Evolutionary conservation across 2,113 vertebrate species (phyloP).

Genomic region (Aythya baeri): DNA sequence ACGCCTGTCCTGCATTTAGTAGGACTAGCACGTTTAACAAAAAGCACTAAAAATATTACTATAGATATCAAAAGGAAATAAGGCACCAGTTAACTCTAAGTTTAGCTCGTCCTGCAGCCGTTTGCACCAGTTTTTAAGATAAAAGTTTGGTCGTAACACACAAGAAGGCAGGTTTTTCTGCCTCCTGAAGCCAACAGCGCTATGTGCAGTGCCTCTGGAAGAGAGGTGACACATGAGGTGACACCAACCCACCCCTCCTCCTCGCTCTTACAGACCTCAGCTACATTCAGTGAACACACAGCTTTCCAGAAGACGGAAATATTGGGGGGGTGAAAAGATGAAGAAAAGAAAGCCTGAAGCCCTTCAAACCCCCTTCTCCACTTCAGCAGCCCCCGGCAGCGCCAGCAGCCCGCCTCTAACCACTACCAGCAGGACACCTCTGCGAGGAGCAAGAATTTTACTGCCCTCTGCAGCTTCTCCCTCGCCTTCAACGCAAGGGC

Average conservation of each 20-base stretch:
- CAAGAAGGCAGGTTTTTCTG: background rate
- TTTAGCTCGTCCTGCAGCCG: background rate
- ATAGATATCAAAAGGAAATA: background rate
- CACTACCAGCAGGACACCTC: background rate
- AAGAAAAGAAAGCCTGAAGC: background rate
- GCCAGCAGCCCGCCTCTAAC: background rate
- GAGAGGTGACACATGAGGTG: background rate
- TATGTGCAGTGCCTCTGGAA: background rate
- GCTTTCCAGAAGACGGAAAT: background rate
- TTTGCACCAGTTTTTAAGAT: constrained; percentile 4
- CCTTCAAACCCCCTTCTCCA: background rate
- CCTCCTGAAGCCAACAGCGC: background rate
- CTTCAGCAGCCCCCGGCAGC: background rate
- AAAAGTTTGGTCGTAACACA: background rate
- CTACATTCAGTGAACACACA: background rate
- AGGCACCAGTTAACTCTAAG: background rate
- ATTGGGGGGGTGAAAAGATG: rapidly evolving
- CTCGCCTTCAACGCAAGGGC: background rate
- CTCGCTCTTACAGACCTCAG: background rate
- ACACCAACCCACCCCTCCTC: background rate
- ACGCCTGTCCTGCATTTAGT: background rate
- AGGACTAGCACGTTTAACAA: background rate
- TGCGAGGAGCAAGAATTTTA: constrained; percentile 62
- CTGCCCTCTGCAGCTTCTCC: constrained; percentile 71
- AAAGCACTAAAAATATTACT: background rate